A percentile compares a stretch with the other conserved stretches of the same genome.
phyloP scores from a whole-genome alignment of 2,797 vertebrate species.

The Trichosurus vulpecula region DNA sequence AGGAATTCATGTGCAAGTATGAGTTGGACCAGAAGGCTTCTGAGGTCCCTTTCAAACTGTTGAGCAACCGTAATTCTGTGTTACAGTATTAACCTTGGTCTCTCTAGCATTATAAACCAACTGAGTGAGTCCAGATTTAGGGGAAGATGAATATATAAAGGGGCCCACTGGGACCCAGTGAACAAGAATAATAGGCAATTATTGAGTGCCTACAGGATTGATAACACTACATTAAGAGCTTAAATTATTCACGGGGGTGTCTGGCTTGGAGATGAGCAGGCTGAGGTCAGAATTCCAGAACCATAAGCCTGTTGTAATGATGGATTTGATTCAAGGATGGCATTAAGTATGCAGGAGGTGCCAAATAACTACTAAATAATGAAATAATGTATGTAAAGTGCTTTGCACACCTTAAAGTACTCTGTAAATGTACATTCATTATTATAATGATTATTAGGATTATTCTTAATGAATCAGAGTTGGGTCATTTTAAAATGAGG shows the following conservation, averaged over 20 bases:
- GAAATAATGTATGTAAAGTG: not conserved
- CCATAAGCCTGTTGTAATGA: not conserved
- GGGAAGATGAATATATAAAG: constrained; percentile 7
- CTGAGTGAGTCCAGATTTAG: not conserved
- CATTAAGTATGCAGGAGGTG: not conserved
- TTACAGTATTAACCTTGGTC: not conserved
- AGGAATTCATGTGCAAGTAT: not conserved
- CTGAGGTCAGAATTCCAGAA: not conserved
- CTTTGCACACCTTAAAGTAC: not conserved
- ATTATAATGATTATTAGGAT: not conserved
- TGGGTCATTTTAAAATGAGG: not conserved
- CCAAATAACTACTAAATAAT: not conserved
- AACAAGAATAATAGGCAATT: not conserved
- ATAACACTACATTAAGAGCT: not conserved
- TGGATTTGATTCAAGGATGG: not conserved
- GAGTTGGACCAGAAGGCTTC: not conserved
- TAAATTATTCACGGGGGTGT: not conserved
- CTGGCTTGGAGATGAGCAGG: not conserved
- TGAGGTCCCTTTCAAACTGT: not conserved
- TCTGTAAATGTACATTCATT: not conserved
- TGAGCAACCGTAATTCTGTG: not conserved
- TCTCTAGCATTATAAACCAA: constrained; percentile 5
- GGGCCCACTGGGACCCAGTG: not conserved
- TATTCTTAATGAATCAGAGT: not conserved
- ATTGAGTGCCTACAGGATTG: not conserved